phyloP scores from a whole-genome alignment of 1,140 invertebrate genomes.

The Aphis craccivora region DNA sequence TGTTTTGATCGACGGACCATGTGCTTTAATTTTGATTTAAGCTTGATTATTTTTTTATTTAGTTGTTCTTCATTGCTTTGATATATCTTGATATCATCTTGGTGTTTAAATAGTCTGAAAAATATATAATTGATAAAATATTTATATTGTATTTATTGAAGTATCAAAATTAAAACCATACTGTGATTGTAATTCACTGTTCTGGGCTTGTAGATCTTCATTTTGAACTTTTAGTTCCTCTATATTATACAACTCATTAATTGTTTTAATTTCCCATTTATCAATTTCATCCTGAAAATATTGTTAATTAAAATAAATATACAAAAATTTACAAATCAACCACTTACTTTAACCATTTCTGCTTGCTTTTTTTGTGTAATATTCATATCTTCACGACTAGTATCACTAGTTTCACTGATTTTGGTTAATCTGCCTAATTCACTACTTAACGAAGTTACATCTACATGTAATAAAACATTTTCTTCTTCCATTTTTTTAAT shows the following conservation, averaged over 20 bases:
- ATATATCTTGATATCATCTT: slow-evolving; percentile 44
- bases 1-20: slow-evolving; percentile 49
- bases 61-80: slow-evolving; percentile 44
- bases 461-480: slow-evolving; percentile 51
- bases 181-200: slow-evolving; percentile 42
- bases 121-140: not conserved
- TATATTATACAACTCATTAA: slow-evolving; percentile 41
- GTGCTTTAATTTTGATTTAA: slow-evolving; percentile 48
- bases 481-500: slow-evolving; percentile 57
- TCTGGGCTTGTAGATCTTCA: slow-evolving; percentile 44
- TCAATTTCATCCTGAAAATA: slow-evolving; percentile 54
- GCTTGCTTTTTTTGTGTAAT: slow-evolving; percentile 44
- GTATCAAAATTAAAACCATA: not conserved
- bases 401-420: slow-evolving; percentile 53
- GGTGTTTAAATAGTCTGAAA: slow-evolving; percentile 43
- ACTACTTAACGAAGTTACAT: slow-evolving; percentile 43
- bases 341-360: slow-evolving; percentile 48
- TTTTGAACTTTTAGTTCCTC: slow-evolving; percentile 37
- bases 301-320: not conserved
- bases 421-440: slow-evolving; percentile 55
- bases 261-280: slow-evolving; percentile 56
- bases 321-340: not conserved
- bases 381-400: not conserved
- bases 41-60: slow-evolving; percentile 34
- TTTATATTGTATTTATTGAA: not conserved